Base-by-base conservation (phyloP, 2,888 invertebrate species). In the Phyto melanocephala region DNA sequence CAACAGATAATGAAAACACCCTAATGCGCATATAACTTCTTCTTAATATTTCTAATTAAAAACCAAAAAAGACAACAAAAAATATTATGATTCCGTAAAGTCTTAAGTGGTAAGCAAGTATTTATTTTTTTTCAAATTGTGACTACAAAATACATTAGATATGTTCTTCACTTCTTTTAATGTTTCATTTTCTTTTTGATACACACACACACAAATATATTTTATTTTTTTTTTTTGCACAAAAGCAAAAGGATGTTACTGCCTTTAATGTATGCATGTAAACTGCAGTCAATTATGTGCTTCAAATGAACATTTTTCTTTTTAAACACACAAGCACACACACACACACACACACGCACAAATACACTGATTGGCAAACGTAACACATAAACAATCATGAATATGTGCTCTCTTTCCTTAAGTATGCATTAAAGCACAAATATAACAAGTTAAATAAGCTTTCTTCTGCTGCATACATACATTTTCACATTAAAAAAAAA, bases 251-350 rank as follows among this genome's bases (percentile, higher is more conserved):
- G 50, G 52, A 76, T 81, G 45, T 76, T 81, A 52, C 71, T 76
- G 65, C 50, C 50, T 56, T 74, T 76, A 76, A 80, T 71, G 65
- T 60, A 81, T 71, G 28, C 58, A 65, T 42, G 60, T 78, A 70
- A 74, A 77, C 76, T 65, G 70, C 62, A 79, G 88, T 86, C 88
- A 88, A 88, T 88, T 88, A 88, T 88, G 85, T 88, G 86, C 89
- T 88, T 88, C 86, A 88, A 86, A 88, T 87, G 85, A 87, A 86
- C 80, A 56, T 33, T 67, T 24, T 75, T 70, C 50, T 33, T 10
- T 70, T 70, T 47, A 40, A 52, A 81, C 24, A 35, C 54, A 40
- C 22, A n/a, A n/a, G n/a, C n/a, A 22, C 17, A n/a, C 28, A 52
- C 17, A 50, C 37, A 37, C 22, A 52, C 8, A 35, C 13, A 22